A percentile compares a stretch with the other conserved stretches of the same genome.
These are phyloP conservation scores for Microplitis deprimator DNA, from an alignment of 2,888 invertebrate genomes.

Conservation along the genomic window DNA sequence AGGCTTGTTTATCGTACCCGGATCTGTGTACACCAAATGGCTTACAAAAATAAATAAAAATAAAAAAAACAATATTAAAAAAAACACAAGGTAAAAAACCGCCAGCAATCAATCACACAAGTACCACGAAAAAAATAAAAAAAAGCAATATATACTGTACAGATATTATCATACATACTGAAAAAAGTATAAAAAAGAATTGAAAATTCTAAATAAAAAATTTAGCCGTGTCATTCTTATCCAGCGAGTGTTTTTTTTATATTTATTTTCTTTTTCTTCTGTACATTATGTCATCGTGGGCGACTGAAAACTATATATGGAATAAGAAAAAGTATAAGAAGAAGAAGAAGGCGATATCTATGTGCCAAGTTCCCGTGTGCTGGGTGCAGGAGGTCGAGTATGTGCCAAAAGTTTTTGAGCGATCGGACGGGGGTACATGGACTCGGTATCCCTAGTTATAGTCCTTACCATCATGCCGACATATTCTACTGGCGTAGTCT, in stretches of 20 bases:
- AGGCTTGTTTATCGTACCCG: conserved; percentile 31
- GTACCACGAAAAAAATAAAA: background rate
- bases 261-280: background rate
- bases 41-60: conserved; percentile 6
- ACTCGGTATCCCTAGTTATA: background rate
- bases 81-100: conserved; percentile 4
- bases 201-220: background rate
- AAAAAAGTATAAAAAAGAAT: background rate
- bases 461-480: background rate
- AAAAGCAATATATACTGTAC: background rate
- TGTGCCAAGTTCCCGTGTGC: conserved; percentile 15
- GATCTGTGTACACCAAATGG: background rate
- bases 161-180: background rate
- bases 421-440: conserved; percentile 20
- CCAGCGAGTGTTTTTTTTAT: background rate
- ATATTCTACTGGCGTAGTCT: background rate
- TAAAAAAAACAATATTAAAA: conserved; percentile 17
- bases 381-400: conserved; percentile 28
- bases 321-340: background rate
- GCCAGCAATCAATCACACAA: background rate
- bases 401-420: conserved; percentile 42
- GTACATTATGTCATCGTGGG: conserved; percentile 9
- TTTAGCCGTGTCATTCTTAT: background rate
- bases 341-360: background rate
- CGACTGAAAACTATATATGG: conserved; percentile 2